Conservation (phyloP, 2,797 vertebrate species). For the Antennarius maculatus region DNA sequence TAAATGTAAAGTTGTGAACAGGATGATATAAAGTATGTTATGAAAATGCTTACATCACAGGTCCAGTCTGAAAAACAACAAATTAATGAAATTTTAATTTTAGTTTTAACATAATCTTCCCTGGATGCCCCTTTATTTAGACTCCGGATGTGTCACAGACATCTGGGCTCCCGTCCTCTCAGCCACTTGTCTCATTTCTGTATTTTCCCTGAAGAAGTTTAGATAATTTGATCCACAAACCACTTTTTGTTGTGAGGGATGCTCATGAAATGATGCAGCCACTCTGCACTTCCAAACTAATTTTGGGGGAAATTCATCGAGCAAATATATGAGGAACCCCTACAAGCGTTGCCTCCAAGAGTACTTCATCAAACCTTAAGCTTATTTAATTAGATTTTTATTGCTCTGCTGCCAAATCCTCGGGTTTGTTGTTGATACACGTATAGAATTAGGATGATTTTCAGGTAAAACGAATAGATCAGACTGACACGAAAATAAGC, state of each 20-base stretch:
- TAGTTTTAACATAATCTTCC: background rate
- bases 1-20: background rate
- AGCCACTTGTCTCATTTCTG: background rate
- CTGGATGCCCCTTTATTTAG: background rate
- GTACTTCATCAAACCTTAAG: conserved; percentile 19
- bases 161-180: background rate
- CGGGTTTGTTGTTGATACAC: background rate
- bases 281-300: conserved; percentile 11
- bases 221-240: conserved; percentile 15
- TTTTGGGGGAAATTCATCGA: conserved; percentile 11
- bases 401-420: conserved; percentile 1
- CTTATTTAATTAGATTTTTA: conserved; percentile 18
- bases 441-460: background rate
- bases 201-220: background rate
- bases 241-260: conserved; percentile 4
- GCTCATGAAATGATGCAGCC: conserved; percentile 9
- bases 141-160: background rate
- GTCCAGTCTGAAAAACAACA: background rate
- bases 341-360: conserved; percentile 14
- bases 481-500: conserved; percentile 13
- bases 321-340: conserved; percentile 12
- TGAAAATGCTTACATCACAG: conserved; percentile 9
- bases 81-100: background rate
- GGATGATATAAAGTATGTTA: background rate
- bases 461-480: background rate